Conservation (phyloP, 2,797 vertebrate genomes). For the Esox lucius region DNA sequence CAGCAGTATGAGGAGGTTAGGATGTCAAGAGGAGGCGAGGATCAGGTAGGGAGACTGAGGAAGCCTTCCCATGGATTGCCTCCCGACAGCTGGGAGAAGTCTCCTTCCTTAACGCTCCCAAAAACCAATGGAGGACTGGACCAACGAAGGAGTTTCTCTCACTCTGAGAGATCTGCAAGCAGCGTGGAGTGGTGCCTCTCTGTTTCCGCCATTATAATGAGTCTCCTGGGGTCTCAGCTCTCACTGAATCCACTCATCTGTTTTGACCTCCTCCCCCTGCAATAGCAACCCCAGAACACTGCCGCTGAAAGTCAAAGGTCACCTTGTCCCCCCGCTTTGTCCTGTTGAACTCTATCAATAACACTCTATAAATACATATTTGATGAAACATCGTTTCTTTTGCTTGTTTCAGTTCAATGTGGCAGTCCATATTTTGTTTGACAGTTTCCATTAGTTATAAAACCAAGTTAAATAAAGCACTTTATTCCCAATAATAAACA, state of each 20-base stretch:
- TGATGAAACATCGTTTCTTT: background rate
- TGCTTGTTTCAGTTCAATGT: background rate
- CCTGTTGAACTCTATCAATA: slow-evolving; percentile 55
- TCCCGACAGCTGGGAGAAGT: slow-evolving; percentile 82
- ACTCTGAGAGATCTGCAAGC: no score
- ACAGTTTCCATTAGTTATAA: background rate
- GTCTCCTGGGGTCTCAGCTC: slow-evolving; percentile 84
- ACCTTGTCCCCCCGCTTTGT: slow-evolving; percentile 54
- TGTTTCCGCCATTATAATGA: slow-evolving; percentile 74
- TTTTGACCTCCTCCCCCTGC: slow-evolving; percentile 82
- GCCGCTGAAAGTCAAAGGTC: slow-evolving; percentile 61
- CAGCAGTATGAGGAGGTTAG: slow-evolving; percentile 53
- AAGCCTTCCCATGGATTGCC: slow-evolving; percentile 67
- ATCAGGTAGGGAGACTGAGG: slow-evolving; percentile 48
- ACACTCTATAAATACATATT: background rate
- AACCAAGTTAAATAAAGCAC: background rate
- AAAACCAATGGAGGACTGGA: no score
- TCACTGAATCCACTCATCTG: slow-evolving; percentile 85
- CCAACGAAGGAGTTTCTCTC: no score
- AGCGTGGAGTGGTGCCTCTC: no score
- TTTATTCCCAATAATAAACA: background rate
- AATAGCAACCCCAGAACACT: slow-evolving; percentile 67
- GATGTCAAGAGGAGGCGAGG: slow-evolving; percentile 48
- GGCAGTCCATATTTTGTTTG: background rate
- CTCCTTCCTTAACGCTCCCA: slow-evolving; percentile 27